Base-by-base conservation (phyloP, 2,113 vertebrate species). In the Vombatus ursinus region DNA sequence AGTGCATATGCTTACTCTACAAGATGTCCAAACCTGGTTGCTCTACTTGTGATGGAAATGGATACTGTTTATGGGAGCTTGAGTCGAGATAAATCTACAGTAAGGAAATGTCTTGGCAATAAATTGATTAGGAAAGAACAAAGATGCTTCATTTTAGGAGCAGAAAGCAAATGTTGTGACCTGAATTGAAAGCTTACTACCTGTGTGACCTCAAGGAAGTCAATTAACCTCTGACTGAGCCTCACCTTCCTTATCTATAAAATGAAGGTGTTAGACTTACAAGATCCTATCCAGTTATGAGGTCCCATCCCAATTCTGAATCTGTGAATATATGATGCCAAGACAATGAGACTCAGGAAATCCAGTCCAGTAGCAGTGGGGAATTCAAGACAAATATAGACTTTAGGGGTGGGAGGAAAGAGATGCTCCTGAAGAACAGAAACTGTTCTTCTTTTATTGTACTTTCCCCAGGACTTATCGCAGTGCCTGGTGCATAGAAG, bases 111-210 rank as follows among this genome's bases (percentile, higher is more conserved):
- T 96, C 94, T 97, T 91, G 93, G 92, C 90, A 94, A 96, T 97
- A 96, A 97, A 98, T 98, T 98, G 98, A 98, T 97, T 95, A 95
- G n/a, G n/a, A 92, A 97, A 96, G 97, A 97, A 94, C 90, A 96
- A 97, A 98, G 96, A 97, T 96, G 97, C 94, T 98, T 98, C 89
- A 97, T 97, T 98, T 97, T 98, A 97, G 57, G 84, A 68, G 68
- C 68, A 97, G 94, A 84, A 96, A 94, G 61, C 96, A 90, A 96
- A 61, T 93, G 96, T 93, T 50, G 52, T 22, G 37, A 84, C n/a
- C n/a, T 44, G 68, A 77, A 37, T 77, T 77, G 61, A 84, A 84
- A 84, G n/a, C n/a, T 68, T 23, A n/a, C 37, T n/a, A n/a, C 61
- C 61, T n/a, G 61, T 84, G 7, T 84, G 37, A 44, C 68, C 19